Base-by-base conservation (phyloP, 2,797 vertebrate genomes). In the Sciaenops ocellatus region DNA sequence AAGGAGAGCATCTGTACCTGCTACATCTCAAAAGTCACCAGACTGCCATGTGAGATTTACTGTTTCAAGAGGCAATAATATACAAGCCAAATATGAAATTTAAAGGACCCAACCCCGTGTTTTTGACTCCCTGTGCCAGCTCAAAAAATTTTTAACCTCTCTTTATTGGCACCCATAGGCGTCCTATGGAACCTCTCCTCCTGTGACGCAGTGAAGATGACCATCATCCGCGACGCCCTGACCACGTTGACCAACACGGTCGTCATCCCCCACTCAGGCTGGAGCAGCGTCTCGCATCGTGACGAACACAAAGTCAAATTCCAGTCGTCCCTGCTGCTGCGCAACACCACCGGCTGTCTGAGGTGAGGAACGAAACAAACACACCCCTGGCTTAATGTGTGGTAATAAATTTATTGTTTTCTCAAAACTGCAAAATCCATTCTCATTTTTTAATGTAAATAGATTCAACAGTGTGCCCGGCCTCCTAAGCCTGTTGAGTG, bases 111-210 rank as follows among this genome's bases (percentile, higher is more conserved):
- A 38, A 9, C 34, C 34, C 34, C 2, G 7, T 9, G 9, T 38
- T 38, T 38, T 8, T 1, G 34, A 34, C 34, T 30, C 30, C 30
- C 30, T 30, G 41, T 18, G 3, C 12, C 24, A 3, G 8, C 18
- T 52, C 10, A 1, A 13, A 8, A 5, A 6, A 68, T 8, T 12
- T 16, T 38, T 9, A 24, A 50, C 22, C 20, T 17, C 24, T 24
- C 6, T 26, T 26, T 8, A 5, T 48, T 1, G 4, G 1, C 11
- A 1, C 70, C 69, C 46, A 0, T 71, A 99, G 98, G 98, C n/a
- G 97, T 99, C 85, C 95, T 99, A 80, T 99, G 98, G 98, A 99
- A 99, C 95, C 94, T 99, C 69, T 99, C 98, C 1, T 99, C 98
- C 0, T 99, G 98, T 7, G 98, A 99, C 70, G 97, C 97, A 0